Evolutionary conservation across 2,888 invertebrate species (phyloP), one percentile per base, ranked within the genome.

Genomic region (Patella pellucida): DNA sequence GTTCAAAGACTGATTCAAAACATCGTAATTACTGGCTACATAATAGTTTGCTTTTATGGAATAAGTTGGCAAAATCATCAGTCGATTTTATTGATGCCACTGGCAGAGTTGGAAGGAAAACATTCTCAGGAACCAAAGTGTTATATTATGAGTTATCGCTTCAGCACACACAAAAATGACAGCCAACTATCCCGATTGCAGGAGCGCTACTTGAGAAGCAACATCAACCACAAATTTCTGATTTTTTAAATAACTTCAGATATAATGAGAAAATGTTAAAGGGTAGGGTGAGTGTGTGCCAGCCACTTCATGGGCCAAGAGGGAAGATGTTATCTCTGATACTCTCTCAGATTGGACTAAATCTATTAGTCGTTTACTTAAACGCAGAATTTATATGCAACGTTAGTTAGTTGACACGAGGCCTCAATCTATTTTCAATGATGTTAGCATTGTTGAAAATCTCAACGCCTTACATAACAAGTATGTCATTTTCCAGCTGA

Each of bases 11-110:
- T 62, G n/a, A 62, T 62, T 19, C 62, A 62, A 23, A 23, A n/a
- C 23, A 62, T n/a, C 23, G 62, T 12, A 16, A n/a, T 62, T 62
- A 56, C 23, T 62, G 62, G n/a, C 62, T 62, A 14, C 62, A n/a
- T 19, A 62, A 62, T n/a, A 62, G 62, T 62, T 62, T 62, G 23
- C 62, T 62, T n/a, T 3, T 62, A 9, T 62, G 62, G 62, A 62
- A 62, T 12, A 62, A 62, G 23, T 19, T 62, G 62, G 62, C 62
- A 9, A 62, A 62, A 9, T 19, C 62, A 62, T 19, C n/a, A 11
- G 62, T 62, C 14, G 19, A 5, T n/a, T 62, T 19, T 62, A 62
- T 62, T n/a, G 62, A 62, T 11, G 62, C 62, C n/a, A 62, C 62
- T 19, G 62, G 62, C 1, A 12, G 62, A 0, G 62, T 62, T 62